Evolutionary conservation across 2,113 vertebrate species (phyloP).

Genomic region (Manacus vitellinus): DNA sequence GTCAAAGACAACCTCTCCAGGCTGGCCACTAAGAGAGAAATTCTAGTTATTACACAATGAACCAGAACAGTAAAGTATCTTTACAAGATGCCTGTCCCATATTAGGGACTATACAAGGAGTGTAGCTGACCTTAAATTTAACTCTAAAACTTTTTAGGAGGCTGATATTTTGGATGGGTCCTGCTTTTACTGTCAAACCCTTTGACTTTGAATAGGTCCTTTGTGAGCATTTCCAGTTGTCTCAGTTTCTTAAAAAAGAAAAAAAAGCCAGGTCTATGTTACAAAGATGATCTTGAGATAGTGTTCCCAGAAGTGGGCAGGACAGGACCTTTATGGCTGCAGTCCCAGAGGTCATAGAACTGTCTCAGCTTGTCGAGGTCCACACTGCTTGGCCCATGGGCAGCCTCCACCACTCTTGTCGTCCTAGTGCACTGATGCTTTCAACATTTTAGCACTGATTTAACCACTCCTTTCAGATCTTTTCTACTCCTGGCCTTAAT

Average conservation of each 20-base stretch:
- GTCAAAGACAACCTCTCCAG: not conserved
- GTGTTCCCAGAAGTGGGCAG: not conserved
- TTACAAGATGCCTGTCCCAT: accelerated
- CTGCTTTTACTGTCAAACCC: not conserved
- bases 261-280: not conserved
- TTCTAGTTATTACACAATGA: not conserved
- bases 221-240: not conserved
- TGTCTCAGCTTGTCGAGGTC: not conserved
- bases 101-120: not conserved
- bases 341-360: not conserved
- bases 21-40: not conserved
- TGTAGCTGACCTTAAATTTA: not conserved
- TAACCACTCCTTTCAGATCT: not conserved
- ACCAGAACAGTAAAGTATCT: not conserved
- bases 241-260: not conserved
- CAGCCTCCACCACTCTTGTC: not conserved
- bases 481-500: not conserved
- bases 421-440: not conserved
- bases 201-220: not conserved
- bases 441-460: not conserved
- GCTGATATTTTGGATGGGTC: not conserved
- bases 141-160: not conserved
- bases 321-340: not conserved
- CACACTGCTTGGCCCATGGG: not conserved
- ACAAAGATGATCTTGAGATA: not conserved